Evolutionary conservation across 1,140 invertebrate species (phyloP).

Genomic region (Diuraphis noxia): DNA sequence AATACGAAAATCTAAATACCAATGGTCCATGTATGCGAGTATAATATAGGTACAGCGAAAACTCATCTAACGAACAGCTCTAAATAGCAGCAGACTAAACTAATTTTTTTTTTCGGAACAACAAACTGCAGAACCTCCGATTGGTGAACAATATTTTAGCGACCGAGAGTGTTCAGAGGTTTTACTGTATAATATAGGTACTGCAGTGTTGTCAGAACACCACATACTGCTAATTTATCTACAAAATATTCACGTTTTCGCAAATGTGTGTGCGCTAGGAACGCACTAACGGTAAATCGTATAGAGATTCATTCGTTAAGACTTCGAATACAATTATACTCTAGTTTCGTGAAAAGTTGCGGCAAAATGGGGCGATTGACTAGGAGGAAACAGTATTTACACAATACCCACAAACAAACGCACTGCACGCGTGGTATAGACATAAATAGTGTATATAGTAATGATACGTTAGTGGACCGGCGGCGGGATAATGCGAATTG

Average conservation of each 20-base stretch:
- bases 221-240: too few relatives aligned
- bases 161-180: neutral
- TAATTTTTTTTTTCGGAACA: neutral
- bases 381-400: neutral
- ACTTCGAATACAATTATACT: neutral
- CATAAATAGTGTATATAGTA: neutral
- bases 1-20: neutral
- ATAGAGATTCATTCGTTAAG: neutral
- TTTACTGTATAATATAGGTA: neutral
- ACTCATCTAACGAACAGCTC: neutral
- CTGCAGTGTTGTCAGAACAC: too few relatives aligned
- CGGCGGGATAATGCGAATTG: constrained; percentile 24
- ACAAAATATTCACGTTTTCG: too few relatives aligned
- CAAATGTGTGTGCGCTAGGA: neutral
- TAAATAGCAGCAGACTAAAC: too few relatives aligned
- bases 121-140: neutral
- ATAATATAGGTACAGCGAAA: neutral
- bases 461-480: neutral
- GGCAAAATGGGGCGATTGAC: neutral
- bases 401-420: neutral
- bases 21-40: neutral
- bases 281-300: neutral
- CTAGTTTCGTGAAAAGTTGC: neutral
- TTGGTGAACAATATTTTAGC: neutral
- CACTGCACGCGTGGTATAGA: neutral